Base-by-base conservation (phyloP, 2,113 vertebrate genomes). In the Pionites leucogaster region DNA sequence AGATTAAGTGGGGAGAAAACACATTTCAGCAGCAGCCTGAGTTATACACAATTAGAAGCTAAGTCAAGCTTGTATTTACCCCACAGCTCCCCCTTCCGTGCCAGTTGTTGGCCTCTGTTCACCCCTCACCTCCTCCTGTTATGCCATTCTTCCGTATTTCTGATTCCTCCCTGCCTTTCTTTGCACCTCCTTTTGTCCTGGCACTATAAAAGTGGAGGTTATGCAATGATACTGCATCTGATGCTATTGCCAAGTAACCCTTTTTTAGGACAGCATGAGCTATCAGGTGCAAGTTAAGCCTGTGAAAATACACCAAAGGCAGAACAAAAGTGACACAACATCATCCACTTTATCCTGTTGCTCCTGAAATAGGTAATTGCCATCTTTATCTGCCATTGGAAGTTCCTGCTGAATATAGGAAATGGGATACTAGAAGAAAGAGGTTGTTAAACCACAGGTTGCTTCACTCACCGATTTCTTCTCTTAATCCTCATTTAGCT, bases 191-290 rank as follows among this genome's bases (percentile, higher is more conserved):
- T 72, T 88, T 67, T 78, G 19, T 83, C 68, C 37, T 39, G 8
- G 19, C 3, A 86, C 46, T 52, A 27, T 79, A 75, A 55, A 84
- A 91, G 12, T 46, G 33, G 44, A 91, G 14, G 33, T 69, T 78
- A 46, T 86, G 60, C 93, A 64, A 63, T 74, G 17, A 63, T 18
- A 6, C 50, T 59, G 22, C 33, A 35, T 59, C 57, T 59, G 57
- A 59, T 35, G n/a, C 70, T 94, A 24, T 92, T 97, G 37, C 39
- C 86, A 81, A 71, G 86, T 53, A 86, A 83, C 47, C 6, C 49
- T 90, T 88, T 85, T 93, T 90, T 92, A 86, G 85, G 62, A 60
- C 35, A 67, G 19, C 69, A 79, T 92, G 88, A 85, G 67, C 68
- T 94, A 72, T 41, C 5, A 0, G 44, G 74, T 53, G 49, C 80